Evolutionary conservation across 2,888 invertebrate genomes (phyloP).

Genomic region (Papilio gigon): DNA sequence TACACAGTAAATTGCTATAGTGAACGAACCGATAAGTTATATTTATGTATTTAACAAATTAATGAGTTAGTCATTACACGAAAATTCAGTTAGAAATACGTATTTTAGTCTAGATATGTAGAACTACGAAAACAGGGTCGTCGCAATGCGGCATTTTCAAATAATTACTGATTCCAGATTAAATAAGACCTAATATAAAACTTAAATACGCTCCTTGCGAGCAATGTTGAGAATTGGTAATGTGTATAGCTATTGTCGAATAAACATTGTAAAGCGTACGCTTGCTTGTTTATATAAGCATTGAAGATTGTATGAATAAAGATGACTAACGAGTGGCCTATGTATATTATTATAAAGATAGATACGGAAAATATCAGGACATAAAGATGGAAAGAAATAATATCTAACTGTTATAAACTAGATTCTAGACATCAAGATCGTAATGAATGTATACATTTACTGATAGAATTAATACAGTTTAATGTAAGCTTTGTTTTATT

Average conservation of each 20-base stretch:
- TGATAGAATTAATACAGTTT: too few relatives aligned
- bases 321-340: neutral
- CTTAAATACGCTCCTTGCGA: constrained; percentile 2
- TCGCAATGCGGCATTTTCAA: constrained; percentile 40
- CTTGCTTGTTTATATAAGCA: neutral
- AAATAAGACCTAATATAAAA: constrained; percentile 14
- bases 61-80: constrained; percentile 11
- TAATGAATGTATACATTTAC: too few relatives aligned
- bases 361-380: too few relatives aligned
- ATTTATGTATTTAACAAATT: constrained; percentile 7
- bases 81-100: constrained; percentile 25
- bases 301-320: neutral
- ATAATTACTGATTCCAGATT: constrained; percentile 39
- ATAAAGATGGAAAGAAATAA: too few relatives aligned
- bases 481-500: too few relatives aligned
- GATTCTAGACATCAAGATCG: too few relatives aligned
- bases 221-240: neutral
- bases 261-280: neutral
- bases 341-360: too few relatives aligned
- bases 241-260: neutral
- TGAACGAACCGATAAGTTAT: neutral
- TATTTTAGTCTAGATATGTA: constrained; percentile 19
- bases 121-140: constrained; percentile 22
- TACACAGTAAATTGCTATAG: neutral
- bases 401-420: too few relatives aligned